These are phyloP conservation scores for Platycheirus rosarum DNA, from an alignment of 2,888 invertebrate genomes.

Conservation along the genomic window DNA sequence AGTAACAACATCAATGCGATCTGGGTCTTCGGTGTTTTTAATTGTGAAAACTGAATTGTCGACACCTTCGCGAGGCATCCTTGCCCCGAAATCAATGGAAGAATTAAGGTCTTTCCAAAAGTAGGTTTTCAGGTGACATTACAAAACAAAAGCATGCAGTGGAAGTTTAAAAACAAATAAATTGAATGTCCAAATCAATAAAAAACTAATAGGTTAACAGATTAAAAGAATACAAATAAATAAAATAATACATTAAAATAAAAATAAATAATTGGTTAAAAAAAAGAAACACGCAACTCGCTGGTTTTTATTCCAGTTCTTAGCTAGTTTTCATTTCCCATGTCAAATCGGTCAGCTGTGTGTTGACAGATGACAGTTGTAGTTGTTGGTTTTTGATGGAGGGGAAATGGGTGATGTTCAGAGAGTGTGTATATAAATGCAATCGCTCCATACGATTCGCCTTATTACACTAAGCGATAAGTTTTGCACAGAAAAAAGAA, in stretches of 20 bases:
- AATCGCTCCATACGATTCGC: too few species aligned
- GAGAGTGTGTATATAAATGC: neutral
- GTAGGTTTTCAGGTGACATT: too few species aligned
- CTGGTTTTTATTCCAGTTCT: slow-evolving; percentile 8
- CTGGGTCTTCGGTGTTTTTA: slow-evolving; percentile 74
- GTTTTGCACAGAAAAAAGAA: too few species aligned
- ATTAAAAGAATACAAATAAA: too few species aligned
- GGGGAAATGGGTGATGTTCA: neutral
- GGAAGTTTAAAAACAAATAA: too few species aligned
- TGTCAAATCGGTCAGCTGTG: slow-evolving; percentile 58
- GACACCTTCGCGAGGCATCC: slow-evolving; percentile 69
- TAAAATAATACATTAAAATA: slow-evolving; percentile 55
- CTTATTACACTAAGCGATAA: too few species aligned
- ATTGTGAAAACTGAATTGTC: slow-evolving; percentile 74
- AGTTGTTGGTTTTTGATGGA: slow-evolving; percentile 31
- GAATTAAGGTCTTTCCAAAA: slow-evolving; percentile 31
- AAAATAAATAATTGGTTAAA: slow-evolving; percentile 51
- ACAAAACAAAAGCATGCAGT: too few species aligned
- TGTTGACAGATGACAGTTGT: slow-evolving; percentile 23
- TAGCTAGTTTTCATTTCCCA: neutral
- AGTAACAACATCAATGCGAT: slow-evolving; percentile 75
- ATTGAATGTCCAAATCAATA: neutral
- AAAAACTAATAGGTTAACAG: neutral
- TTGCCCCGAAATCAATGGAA: neutral
- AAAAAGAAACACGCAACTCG: slow-evolving; percentile 61